Evolutionary conservation across 2,113 vertebrate species (phyloP), one percentile per base, ranked within the genome.

Genomic region (Xerus inauris): DNA sequence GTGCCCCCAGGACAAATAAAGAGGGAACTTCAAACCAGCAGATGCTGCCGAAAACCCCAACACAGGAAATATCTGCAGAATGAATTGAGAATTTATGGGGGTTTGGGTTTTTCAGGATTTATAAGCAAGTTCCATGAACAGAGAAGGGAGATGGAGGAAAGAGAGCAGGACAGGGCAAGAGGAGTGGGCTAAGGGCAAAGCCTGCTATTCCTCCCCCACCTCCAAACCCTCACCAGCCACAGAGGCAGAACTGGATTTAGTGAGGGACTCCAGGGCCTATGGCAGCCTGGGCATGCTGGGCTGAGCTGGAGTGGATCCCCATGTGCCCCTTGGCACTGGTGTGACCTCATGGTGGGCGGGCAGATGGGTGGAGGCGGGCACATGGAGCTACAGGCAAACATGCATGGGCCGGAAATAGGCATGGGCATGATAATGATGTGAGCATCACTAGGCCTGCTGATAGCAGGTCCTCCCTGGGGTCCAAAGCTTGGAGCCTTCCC

Each of bases 11-110:
- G 98, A 98, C 96, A 80, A 98, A 99, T 98, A 98, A 98, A 98
- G 90, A 94, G 95, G 59, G 73, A 88, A 98, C 98, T 99, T 99
- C 98, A 99, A 98, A 98, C 98, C 97, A 98, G 98, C 98, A 98
- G 98, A 99, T 98, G 98, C 98, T 98, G 98, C 98, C 5, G 98
- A 98, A 98, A 98, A 97, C 97, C 98, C 98, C 98, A 95, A 97
- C 3, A 65, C 98, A 98, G 98, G 98, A 99, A 99, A 99, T 98
- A 97, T 98, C 98, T 99, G 98, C 81, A 98, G 98, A 98, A 98
- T 98, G 98, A 98, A 98, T 98, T 62, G 97, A 97, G 97, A 97
- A 95, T 91, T 98, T 98, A 98, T 98, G 97, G 97, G 96, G 94
- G 94, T 97, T 97, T 45, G 90, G 94, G 92, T 90, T 96, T 98